These are phyloP conservation scores for Halcyon senegalensis DNA, from an alignment of 2,113 vertebrate genomes.

Conservation along the genomic window DNA sequence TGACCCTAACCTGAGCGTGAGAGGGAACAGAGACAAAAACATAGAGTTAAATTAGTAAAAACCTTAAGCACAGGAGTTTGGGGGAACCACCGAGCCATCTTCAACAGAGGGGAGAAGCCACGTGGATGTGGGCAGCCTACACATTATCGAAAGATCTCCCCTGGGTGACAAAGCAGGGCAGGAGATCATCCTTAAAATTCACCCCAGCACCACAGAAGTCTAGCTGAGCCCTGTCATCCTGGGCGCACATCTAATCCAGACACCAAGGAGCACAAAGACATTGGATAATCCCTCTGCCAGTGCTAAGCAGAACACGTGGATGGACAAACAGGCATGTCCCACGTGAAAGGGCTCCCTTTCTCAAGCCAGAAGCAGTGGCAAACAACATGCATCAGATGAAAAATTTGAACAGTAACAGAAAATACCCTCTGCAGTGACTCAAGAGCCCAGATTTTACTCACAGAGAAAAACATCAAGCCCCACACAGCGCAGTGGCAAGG, in stretches of 20 bases:
- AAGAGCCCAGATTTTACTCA: rapidly evolving
- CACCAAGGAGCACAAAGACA: rapidly evolving
- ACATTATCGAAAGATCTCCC: background rate
- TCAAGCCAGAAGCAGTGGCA: rapidly evolving
- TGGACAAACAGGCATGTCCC: rapidly evolving
- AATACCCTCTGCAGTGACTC: background rate
- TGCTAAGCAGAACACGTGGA: rapidly evolving
- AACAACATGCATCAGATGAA: too few species aligned
- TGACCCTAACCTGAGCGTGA: too few species aligned
- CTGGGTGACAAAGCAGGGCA: too few species aligned
- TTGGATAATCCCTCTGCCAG: background rate
- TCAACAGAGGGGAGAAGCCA: background rate
- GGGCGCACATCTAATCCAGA: rapidly evolving
- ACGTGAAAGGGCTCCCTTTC: rapidly evolving
- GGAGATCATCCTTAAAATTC: background rate
- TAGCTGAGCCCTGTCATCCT: background rate
- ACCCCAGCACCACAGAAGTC: background rate
- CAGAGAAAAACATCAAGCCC: background rate
- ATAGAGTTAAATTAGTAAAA: background rate
- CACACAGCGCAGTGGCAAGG: rapidly evolving
- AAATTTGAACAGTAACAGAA: background rate
- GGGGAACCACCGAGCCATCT: background rate
- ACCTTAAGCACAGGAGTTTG: background rate
- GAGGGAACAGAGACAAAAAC: background rate
- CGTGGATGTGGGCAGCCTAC: background rate